Conservation (phyloP, 2,797 vertebrate species). For the Poecile montanus region DNA sequence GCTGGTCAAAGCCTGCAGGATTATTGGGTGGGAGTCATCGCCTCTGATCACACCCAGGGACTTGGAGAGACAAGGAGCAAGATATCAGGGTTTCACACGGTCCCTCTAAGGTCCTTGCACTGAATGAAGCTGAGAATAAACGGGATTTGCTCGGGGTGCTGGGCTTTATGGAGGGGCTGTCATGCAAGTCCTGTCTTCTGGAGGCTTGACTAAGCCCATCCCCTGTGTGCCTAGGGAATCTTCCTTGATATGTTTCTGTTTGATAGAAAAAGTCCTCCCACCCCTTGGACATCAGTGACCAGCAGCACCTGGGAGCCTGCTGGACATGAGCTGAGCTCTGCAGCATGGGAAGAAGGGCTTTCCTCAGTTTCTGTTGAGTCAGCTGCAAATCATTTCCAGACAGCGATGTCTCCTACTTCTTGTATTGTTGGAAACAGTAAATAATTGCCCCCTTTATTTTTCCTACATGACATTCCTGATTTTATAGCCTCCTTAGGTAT, state of each 20-base stretch:
- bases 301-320: background rate
- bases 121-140: background rate
- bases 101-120: fast-evolving
- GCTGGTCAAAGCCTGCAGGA: background rate
- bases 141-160: background rate
- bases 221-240: fast-evolving
- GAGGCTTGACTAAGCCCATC: background rate
- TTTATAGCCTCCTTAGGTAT: background rate
- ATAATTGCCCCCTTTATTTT: background rate
- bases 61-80: background rate
- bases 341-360: background rate
- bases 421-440: background rate
- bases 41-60: background rate
- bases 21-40: background rate
- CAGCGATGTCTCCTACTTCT: background rate
- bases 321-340: background rate
- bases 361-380: background rate
- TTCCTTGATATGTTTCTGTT: background rate
- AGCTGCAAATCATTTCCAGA: background rate
- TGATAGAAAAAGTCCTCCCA: background rate
- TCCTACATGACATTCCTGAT: background rate
- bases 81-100: background rate
- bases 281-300: background rate
- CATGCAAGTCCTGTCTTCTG: background rate
- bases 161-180: background rate